Conservation (phyloP, 1,140 invertebrate species). For the Drosophila lini region DNA sequence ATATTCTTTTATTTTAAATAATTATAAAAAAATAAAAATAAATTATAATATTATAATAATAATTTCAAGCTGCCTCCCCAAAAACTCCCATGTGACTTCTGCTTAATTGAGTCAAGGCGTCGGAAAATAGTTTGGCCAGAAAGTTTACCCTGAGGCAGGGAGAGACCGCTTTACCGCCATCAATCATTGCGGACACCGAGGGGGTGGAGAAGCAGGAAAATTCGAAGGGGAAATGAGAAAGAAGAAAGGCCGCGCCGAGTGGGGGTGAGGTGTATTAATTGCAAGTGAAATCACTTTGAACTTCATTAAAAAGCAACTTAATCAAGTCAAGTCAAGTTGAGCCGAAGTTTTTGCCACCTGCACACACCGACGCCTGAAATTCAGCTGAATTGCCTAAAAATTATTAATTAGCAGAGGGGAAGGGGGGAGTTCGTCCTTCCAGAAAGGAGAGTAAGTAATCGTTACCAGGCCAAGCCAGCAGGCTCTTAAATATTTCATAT, state of each 20-base stretch:
- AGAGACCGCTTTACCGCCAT: slow-evolving; percentile 1
- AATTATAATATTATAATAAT: too few species aligned
- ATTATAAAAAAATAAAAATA: not conserved
- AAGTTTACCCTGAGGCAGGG: slow-evolving; percentile 6
- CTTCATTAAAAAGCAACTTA: slow-evolving; percentile 81
- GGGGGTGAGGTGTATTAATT: slow-evolving; percentile 64
- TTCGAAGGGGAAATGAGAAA: not conserved
- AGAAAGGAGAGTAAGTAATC: not conserved
- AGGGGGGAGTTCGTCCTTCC: too few species aligned
- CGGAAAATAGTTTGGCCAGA: slow-evolving; percentile 32
- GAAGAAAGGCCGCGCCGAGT: not conserved
- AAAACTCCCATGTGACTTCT: not conserved
- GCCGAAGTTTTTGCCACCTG: slow-evolving; percentile 56
- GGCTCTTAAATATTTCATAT: slow-evolving; percentile 80
- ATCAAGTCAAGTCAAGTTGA: slow-evolving; percentile 67
- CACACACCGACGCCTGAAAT: slow-evolving; percentile 18
- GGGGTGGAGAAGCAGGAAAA: not conserved
- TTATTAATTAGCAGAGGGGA: slow-evolving; percentile 68
- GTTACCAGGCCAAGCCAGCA: slow-evolving; percentile 4
- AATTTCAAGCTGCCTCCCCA: not conserved
- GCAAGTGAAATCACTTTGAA: slow-evolving; percentile 79
- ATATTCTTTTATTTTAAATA: not conserved
- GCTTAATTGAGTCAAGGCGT: not conserved
- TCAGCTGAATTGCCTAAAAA: slow-evolving; percentile 78
- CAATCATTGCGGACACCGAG: slow-evolving; percentile 19